These are phyloP conservation scores for Toxotes chatareus DNA, from an alignment of 2,113 vertebrate species.

Conservation along the genomic window DNA sequence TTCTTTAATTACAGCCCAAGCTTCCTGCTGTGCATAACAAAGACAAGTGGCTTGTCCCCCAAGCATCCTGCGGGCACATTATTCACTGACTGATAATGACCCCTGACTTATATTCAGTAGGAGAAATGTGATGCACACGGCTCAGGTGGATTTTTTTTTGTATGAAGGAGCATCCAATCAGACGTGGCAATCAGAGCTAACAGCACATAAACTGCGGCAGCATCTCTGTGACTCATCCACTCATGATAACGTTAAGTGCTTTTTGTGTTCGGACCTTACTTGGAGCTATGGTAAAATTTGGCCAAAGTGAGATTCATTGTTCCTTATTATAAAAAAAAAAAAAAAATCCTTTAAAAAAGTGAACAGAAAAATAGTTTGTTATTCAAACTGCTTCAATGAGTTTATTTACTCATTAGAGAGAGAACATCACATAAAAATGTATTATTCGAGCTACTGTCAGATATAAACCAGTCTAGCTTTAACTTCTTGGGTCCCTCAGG, in stretches of 20 bases:
- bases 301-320: not conserved
- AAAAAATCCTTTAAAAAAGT: not conserved
- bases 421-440: constrained; percentile 14
- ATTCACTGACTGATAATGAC: constrained; percentile 54
- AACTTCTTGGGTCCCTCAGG: constrained; percentile 27
- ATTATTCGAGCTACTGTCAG: constrained; percentile 32
- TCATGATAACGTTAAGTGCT: constrained; percentile 44
- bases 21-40: constrained; percentile 46
- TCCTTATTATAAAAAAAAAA: not conserved
- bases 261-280: constrained; percentile 3
- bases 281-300: not conserved
- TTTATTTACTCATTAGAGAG: not conserved
- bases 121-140: constrained; percentile 27
- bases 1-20: constrained; percentile 65
- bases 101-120: constrained; percentile 33
- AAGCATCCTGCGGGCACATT: constrained; percentile 20
- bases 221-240: constrained; percentile 30
- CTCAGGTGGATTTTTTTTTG: constrained; percentile 48
- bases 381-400: not conserved
- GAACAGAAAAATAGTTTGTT: not conserved
- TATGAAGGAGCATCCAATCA: constrained; percentile 43
- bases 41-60: constrained; percentile 42
- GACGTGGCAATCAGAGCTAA: constrained; percentile 34
- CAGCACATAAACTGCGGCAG: constrained; percentile 19
- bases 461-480: constrained; percentile 32